phyloP scores from a whole-genome alignment of 2,113 vertebrate genomes.

The Scartelaos histophorus region DNA sequence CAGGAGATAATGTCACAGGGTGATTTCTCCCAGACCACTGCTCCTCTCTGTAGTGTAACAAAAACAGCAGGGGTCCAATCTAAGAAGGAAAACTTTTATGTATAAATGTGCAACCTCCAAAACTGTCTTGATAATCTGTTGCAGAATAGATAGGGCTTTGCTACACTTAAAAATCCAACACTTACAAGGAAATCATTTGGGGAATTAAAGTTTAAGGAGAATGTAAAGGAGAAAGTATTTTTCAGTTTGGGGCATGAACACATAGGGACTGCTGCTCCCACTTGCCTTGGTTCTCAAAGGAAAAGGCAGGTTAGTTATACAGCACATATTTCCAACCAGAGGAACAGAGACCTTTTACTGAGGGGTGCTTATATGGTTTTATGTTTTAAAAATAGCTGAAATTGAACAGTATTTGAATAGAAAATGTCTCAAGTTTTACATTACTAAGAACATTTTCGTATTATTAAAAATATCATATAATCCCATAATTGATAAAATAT shows the following conservation, averaged over 20 bases:
- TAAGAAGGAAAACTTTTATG: conserved; percentile 25
- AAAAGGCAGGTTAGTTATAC: too few relatives aligned
- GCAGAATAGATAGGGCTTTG: conserved; percentile 24
- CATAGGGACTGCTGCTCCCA: background rate
- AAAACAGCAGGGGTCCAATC: conserved; percentile 18
- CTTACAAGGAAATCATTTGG: conserved; percentile 27
- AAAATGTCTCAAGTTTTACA: too few relatives aligned
- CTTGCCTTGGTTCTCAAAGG: too few relatives aligned
- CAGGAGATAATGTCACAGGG: conserved; percentile 44
- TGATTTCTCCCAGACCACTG: conserved; percentile 26
- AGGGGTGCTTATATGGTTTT: too few relatives aligned
- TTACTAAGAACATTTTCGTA: too few relatives aligned
- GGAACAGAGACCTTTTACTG: too few relatives aligned
- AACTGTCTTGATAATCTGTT: conserved; percentile 5
- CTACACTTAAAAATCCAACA: conserved; percentile 36
- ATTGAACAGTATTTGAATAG: too few relatives aligned
- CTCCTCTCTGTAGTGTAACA: background rate
- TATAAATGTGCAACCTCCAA: conserved; percentile 12
- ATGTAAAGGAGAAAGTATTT: background rate
- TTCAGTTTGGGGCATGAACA: background rate
- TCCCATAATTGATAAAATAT: too few relatives aligned
- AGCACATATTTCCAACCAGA: too few relatives aligned
- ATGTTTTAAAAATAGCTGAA: too few relatives aligned
- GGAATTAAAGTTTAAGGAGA: conserved; percentile 6
- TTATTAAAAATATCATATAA: too few relatives aligned